phyloP scores from a whole-genome alignment of 2,888 invertebrate species.

The Stenichneumon culpator region DNA sequence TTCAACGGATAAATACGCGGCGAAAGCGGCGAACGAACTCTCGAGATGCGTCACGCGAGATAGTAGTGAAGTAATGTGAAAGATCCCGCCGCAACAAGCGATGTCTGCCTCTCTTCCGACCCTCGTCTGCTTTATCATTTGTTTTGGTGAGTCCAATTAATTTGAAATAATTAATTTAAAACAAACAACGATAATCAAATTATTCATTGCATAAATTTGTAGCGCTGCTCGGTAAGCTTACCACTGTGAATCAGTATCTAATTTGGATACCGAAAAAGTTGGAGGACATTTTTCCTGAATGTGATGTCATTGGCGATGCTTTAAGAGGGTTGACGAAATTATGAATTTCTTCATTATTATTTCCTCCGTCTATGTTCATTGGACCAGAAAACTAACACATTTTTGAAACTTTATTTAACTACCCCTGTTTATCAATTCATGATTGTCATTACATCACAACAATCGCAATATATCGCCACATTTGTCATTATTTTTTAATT shows the following conservation, averaged over 20 bases:
- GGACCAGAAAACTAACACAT: background rate
- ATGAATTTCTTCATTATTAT: too few relatives aligned
- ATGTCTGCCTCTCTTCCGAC: slow-evolving; percentile 82
- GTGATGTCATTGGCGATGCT: too few relatives aligned
- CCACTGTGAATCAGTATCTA: background rate
- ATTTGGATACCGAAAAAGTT: too few relatives aligned
- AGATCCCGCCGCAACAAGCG: slow-evolving; percentile 77
- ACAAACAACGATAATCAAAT: background rate
- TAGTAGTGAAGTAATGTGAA: slow-evolving; percentile 79
- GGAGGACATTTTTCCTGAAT: too few relatives aligned
- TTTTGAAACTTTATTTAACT: background rate
- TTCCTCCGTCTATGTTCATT: too few relatives aligned
- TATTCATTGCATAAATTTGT: background rate
- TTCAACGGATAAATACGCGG: slow-evolving; percentile 31
- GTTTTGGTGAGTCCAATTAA: slow-evolving; percentile 79
- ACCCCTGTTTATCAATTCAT: background rate
- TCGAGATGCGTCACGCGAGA: slow-evolving; percentile 74
- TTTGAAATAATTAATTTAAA: background rate
- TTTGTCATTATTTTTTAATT: background rate
- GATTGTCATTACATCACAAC: background rate
- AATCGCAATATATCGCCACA: background rate
- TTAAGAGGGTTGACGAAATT: too few relatives aligned
- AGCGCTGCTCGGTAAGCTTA: background rate
- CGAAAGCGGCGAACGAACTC: slow-evolving; percentile 35
- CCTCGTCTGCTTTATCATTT: slow-evolving; percentile 82